Evolutionary conservation across 2,113 vertebrate species (phyloP), one percentile per base, ranked within the genome.

Genomic region (Trochalopteron elliotii): DNA sequence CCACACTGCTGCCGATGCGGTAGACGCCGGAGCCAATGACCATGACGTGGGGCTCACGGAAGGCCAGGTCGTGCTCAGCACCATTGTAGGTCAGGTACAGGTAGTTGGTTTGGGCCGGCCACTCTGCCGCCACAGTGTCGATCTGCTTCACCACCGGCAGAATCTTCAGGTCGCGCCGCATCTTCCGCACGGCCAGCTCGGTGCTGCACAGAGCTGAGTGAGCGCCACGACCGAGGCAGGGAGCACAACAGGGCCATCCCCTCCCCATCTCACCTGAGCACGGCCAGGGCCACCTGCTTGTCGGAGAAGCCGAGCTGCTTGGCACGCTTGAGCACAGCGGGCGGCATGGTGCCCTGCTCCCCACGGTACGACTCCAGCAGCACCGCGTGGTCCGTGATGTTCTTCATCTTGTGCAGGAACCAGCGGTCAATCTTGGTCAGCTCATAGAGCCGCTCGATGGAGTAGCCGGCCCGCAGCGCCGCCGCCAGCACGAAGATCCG

Each of bases 361-460:
- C 98, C 98, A 0, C 98, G 98, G 97, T 98, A 99, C 0, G 97
- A 97, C 92, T 99, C 98, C 83, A 99, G 97, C 93, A 98, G 97
- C 52, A 95, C 84, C 10, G 98, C 76, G 0, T 99, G 99, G 89
- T 99, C 98, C 0, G 98, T 74, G 31, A 99, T 99, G 97, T 98
- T 99, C 97, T 99, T 99, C 99, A 99, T 99, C 92, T 99, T 99
- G 98, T 99, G 96, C 93, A 99, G 98, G 97, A 99, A 99, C 99
- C 99, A 99, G 96, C 98, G 98, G 98, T 99, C 99, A 0, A 99
- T 99, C 97, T 99, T 99, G 9, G 99, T 99, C 89, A 99, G 98
- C 56, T 99, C 98, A 0, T 99, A 99, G 44, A 99, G 99, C 52
- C 98, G 98, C 75, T 99, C 99, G 5, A 99, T 98, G 2, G 98